Conservation (phyloP, 2,888 invertebrate genomes). For the Drosophila affinis region DNA sequence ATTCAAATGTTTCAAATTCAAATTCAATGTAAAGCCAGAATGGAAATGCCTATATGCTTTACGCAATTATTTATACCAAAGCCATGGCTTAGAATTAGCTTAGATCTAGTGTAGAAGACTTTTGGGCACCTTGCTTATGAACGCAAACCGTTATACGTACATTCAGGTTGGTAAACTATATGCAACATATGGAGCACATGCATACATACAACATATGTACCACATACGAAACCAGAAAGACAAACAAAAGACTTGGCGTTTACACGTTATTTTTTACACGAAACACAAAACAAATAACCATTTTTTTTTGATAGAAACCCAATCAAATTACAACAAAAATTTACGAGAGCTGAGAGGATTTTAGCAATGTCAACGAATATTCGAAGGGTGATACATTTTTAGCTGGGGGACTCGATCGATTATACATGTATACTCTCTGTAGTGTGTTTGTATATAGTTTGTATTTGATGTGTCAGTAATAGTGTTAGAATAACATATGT, state of each 20-base stretch:
- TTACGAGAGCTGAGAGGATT: slow-evolving; percentile 19
- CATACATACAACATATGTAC: not conserved
- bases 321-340: slow-evolving; percentile 10
- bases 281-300: slow-evolving; percentile 47
- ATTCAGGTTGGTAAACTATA: slow-evolving; percentile 21
- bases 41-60: not conserved
- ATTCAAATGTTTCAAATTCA: too few species aligned
- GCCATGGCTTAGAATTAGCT: not conserved
- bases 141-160: slow-evolving; percentile 46
- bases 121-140: slow-evolving; percentile 33
- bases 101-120: not conserved
- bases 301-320: slow-evolving; percentile 16
- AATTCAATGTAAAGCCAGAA: not conserved
- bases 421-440: slow-evolving; percentile 29
- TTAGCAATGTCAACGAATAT: slow-evolving; percentile 52
- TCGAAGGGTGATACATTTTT: slow-evolving; percentile 15
- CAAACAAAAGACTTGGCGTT: slow-evolving; percentile 68
- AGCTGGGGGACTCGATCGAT: slow-evolving; percentile 8
- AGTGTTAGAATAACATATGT: slow-evolving; percentile 47
- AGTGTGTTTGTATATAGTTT: slow-evolving; percentile 34
- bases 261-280: slow-evolving; percentile 64
- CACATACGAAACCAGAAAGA: slow-evolving; percentile 39
- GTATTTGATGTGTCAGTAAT: slow-evolving; percentile 24
- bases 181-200: not conserved
- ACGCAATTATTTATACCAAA: not conserved